These are phyloP conservation scores for Coilia nasus DNA, from an alignment of 2,797 vertebrate species.

Conservation along the genomic window DNA sequence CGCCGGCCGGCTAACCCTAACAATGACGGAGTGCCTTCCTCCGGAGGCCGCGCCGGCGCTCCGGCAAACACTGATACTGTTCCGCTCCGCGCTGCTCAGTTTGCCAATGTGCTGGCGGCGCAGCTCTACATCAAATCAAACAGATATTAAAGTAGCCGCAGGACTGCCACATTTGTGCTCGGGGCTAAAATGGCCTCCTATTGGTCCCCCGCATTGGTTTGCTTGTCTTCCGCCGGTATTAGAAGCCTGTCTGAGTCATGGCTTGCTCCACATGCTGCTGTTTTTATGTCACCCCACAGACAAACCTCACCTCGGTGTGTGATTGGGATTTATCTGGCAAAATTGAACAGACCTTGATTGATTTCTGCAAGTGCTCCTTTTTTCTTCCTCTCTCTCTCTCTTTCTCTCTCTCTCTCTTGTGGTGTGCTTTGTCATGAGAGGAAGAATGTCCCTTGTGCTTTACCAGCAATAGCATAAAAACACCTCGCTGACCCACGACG, in stretches of 20 bases:
- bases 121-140: constrained; percentile 25
- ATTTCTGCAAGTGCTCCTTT: not conserved
- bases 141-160: constrained; percentile 5
- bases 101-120: not conserved
- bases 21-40: not conserved
- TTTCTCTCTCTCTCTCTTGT: no score
- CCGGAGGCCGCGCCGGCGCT: not conserved
- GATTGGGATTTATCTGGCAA: not conserved
- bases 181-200: not conserved
- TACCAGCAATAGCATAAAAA: not conserved
- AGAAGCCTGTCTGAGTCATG: not conserved
- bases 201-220: no score
- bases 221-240: no score
- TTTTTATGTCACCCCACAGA: not conserved
- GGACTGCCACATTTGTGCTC: not conserved
- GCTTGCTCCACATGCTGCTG: not conserved
- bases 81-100: not conserved
- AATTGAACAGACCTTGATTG: constrained; percentile 1
- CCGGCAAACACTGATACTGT: not conserved
- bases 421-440: not conserved
- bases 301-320: not conserved
- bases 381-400: no score
- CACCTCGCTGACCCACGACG: not conserved
- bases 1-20: not conserved
- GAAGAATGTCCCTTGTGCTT: not conserved